A percentile compares a stretch with the other conserved stretches of the same genome.
phyloP scores from a whole-genome alignment of 2,113 vertebrate genomes.

The Rhea americana region DNA sequence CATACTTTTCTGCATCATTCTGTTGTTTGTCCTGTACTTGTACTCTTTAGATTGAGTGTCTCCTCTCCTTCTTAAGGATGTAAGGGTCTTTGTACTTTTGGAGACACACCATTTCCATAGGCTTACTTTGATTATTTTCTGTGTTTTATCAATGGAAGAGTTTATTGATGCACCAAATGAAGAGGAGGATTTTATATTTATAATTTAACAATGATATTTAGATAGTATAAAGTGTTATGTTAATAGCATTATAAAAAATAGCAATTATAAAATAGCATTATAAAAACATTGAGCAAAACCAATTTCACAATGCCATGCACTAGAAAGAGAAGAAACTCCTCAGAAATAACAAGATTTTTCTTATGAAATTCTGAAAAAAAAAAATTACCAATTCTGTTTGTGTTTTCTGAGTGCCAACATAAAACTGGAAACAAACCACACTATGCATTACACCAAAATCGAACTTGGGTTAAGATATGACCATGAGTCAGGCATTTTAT shows the following conservation, averaged over 20 bases:
- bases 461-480: background rate
- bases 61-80: background rate
- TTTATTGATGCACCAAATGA: background rate
- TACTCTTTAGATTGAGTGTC: background rate
- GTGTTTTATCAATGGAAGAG: background rate
- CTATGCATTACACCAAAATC: background rate
- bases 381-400: background rate
- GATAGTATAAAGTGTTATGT: background rate
- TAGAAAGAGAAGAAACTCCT: background rate
- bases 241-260: background rate
- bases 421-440: background rate
- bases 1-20: background rate
- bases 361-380: background rate
- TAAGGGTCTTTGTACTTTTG: background rate
- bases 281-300: background rate
- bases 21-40: background rate
- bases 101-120: background rate
- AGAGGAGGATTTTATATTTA: background rate
- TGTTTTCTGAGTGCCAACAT: background rate
- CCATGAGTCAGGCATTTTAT: background rate
- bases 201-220: background rate
- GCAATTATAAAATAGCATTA: background rate
- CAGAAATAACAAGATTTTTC: background rate
- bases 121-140: constrained; percentile 3
- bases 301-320: background rate